Percentiles rank a stretch among this genome's conserved stretches.
Evolutionary conservation across 2,888 invertebrate species (phyloP).

Genomic region (Lycophotia porphyrea): DNA sequence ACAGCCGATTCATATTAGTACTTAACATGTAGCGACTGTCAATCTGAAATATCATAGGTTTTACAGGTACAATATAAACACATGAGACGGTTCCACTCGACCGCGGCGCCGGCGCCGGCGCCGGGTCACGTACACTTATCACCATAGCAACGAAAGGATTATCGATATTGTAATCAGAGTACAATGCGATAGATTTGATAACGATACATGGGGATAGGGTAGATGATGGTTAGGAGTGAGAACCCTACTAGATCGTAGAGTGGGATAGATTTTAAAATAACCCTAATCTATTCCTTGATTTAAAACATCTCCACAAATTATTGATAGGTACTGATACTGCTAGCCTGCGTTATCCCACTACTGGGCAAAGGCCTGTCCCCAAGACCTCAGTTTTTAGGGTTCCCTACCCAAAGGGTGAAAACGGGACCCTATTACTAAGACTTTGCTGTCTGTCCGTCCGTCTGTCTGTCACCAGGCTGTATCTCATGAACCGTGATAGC

Average conservation of each 20-base stretch:
- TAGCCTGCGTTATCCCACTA: too few relatives aligned
- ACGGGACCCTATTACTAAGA: too few relatives aligned
- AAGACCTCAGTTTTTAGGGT: not conserved
- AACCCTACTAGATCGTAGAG: not conserved
- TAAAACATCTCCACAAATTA: not conserved
- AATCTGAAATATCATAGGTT: not conserved
- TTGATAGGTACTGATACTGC: not conserved
- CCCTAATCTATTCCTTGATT: not conserved
- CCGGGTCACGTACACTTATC: constrained; percentile 53
- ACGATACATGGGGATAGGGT: constrained; percentile 28
- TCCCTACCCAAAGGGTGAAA: too few relatives aligned
- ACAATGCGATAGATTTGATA: constrained; percentile 40
- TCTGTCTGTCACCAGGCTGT: too few relatives aligned
- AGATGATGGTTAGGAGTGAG: not conserved
- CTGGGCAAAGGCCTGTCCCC: not conserved
- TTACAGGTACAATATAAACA: not conserved
- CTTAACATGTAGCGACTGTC: not conserved
- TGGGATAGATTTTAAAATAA: not conserved
- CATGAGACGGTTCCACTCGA: constrained; percentile 23
- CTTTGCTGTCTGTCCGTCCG: too few relatives aligned
- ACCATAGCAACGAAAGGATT: constrained; percentile 61
- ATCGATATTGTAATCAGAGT: constrained; percentile 57
- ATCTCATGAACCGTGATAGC: too few relatives aligned
- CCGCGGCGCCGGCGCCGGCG: constrained; percentile 8
- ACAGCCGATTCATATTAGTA: not conserved